Conservation (phyloP, 2,797 vertebrate genomes). For the Neostethus bicornis region DNA sequence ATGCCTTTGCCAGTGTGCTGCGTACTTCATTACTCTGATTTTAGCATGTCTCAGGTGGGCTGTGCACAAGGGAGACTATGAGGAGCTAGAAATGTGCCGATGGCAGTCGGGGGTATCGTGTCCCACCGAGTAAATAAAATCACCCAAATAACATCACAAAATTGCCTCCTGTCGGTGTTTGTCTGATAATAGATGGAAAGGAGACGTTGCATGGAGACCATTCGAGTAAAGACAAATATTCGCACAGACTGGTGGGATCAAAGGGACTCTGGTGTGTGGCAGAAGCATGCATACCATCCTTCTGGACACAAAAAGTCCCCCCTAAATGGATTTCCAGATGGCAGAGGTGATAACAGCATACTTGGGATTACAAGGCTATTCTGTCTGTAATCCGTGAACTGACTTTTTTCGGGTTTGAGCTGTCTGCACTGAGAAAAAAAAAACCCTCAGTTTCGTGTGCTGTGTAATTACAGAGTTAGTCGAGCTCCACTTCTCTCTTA, state of each 20-base stretch:
- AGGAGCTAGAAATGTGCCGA: slow-evolving; percentile 74
- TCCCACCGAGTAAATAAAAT: slow-evolving; percentile 69
- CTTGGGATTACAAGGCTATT: slow-evolving; percentile 38
- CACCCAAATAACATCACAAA: slow-evolving; percentile 76
- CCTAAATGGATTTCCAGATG: slow-evolving; percentile 41
- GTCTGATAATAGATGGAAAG: slow-evolving; percentile 21
- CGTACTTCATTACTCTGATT: slow-evolving; percentile 84
- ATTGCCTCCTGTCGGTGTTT: slow-evolving; percentile 65
- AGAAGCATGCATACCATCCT: slow-evolving; percentile 18
- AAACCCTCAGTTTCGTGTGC: slow-evolving; percentile 38
- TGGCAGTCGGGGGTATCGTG: slow-evolving; percentile 63
- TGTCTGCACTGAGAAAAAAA: slow-evolving; percentile 9
- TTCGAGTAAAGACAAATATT: slow-evolving; percentile 47
- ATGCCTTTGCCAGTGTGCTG: slow-evolving; percentile 68
- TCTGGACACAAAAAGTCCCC: slow-evolving; percentile 39
- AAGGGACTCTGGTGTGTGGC: slow-evolving; percentile 14
- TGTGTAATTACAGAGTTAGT: slow-evolving; percentile 73
- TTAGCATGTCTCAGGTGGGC: slow-evolving; percentile 75
- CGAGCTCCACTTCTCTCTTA: slow-evolving; percentile 64
- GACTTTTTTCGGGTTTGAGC: slow-evolving; percentile 25
- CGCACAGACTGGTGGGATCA: slow-evolving; percentile 22
- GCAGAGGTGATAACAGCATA: slow-evolving; percentile 37
- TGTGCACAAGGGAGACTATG: slow-evolving; percentile 71
- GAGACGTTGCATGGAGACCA: slow-evolving; percentile 34
- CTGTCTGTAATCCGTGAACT: slow-evolving; percentile 34